Evolutionary conservation across 2,797 vertebrate species (phyloP), one percentile per base, ranked within the genome.

Genomic region (Artibeus jamaicensis): DNA sequence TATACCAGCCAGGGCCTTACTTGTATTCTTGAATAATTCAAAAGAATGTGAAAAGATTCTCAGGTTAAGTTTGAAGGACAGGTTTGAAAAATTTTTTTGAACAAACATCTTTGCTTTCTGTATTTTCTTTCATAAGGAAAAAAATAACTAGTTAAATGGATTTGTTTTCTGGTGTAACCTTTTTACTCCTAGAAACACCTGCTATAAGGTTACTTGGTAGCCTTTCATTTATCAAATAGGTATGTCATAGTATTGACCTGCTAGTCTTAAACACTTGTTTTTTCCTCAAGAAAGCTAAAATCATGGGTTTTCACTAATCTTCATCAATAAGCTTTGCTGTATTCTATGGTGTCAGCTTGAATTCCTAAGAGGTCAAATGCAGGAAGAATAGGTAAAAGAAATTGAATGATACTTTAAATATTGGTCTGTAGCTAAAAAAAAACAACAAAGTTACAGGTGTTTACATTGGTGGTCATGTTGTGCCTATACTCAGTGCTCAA

Each of bases 21-120:
- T 44, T 79, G 7, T 29, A 34, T 2, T 89, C 48, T 88, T 6
- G 48, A 1, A 2, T 57, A 91, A 91, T 73, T 89, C 26, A 86
- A 59, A 95, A 97, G 32, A 92, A 79, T 79, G 32, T 87, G 53
- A 81, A 22, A 92, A 4, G 76, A 87, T 86, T 68, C 42, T 90
- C 55, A 82, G 81, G 44, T 86, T 92, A 79, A 78, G 48, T 68
- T 6, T 78, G 21, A 92, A 92, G 70, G 70, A 93, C 3, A 78
- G 22, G 42, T 85, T 96, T n/a, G 62, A 87, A 91, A 5, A 84
- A 22, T 70, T 92, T 76, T 79, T 92, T 76, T 79, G 57, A 59
- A 34, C n/a, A 73, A 11, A 55, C 2, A 12, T 55, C 78, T 83
- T 92, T 89, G 24, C 16, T 86, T 9, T 89, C 44, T 74, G 19